A percentile compares a stretch with the other conserved stretches of the same genome.
phyloP scores from a whole-genome alignment of 1,140 invertebrate species.

The Lepidurus packardi region DNA sequence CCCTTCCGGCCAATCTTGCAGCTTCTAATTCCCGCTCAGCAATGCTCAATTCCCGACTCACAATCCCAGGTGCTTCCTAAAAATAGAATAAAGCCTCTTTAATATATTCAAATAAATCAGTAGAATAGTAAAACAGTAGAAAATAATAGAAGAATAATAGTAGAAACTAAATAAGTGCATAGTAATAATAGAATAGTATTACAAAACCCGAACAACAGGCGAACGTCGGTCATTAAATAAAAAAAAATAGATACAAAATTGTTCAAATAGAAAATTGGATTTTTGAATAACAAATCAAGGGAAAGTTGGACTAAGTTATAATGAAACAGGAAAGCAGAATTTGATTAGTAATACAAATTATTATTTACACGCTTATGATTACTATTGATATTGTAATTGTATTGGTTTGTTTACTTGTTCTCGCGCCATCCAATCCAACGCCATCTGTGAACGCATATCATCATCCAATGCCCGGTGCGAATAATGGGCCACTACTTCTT shows the following conservation, averaged over 20 bases:
- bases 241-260: background rate
- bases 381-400: background rate
- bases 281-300: background rate
- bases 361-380: background rate
- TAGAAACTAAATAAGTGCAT: too few species aligned
- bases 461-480: constrained; percentile 80
- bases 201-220: too few species aligned
- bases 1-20: constrained; percentile 80
- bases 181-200: too few species aligned
- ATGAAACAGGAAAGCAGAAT: too few species aligned
- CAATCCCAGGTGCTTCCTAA: constrained; percentile 71
- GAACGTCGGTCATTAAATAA: background rate
- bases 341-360: too few species aligned
- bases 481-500: constrained; percentile 89
- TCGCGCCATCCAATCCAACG: constrained; percentile 84
- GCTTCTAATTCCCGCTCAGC: constrained; percentile 82
- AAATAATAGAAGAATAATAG: background rate
- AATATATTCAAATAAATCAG: background rate
- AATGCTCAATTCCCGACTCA: constrained; percentile 69
- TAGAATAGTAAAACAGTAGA: background rate
- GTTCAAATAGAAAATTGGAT: background rate
- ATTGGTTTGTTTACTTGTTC: constrained; percentile 39
- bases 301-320: background rate
- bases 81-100: constrained; percentile 41
- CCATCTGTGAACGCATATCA: constrained; percentile 94